phyloP scores from a whole-genome alignment of 2,797 vertebrate species.

The Pitangus sulphuratus region DNA sequence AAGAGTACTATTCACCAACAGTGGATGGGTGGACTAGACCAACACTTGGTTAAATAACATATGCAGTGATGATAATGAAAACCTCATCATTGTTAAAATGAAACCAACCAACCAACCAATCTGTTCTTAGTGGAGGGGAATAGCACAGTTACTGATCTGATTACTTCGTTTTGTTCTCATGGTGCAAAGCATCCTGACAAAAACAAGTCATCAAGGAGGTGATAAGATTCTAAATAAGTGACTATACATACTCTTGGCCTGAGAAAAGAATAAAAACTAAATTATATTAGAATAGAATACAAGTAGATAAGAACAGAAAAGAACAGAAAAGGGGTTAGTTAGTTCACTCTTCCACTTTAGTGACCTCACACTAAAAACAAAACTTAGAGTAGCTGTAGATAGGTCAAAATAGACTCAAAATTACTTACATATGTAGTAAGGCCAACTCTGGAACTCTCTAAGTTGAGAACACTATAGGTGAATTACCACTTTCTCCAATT shows the following conservation, averaged over 20 bases:
- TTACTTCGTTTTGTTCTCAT: background rate
- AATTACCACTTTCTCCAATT: background rate
- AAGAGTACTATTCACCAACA: background rate
- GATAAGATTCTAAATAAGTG: background rate
- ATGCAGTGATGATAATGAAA: background rate
- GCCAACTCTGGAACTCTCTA: background rate
- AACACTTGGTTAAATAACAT: background rate
- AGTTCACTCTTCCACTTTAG: background rate
- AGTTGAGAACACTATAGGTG: background rate
- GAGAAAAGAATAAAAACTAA: background rate
- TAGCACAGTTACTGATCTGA: background rate
- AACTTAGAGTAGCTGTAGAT: background rate
- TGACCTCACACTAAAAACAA: background rate
- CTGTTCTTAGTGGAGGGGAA: background rate
- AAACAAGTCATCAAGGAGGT: background rate
- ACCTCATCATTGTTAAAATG: background rate
- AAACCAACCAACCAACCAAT: background rate
- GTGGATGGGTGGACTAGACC: background rate
- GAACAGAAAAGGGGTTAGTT: background rate
- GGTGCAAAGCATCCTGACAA: background rate
- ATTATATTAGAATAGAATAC: background rate
- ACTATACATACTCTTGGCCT: background rate
- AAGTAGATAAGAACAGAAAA: background rate
- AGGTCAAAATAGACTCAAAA: background rate
- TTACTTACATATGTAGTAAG: background rate